Conservation (phyloP, 2,888 invertebrate genomes). For the Atrina japonica region DNA sequence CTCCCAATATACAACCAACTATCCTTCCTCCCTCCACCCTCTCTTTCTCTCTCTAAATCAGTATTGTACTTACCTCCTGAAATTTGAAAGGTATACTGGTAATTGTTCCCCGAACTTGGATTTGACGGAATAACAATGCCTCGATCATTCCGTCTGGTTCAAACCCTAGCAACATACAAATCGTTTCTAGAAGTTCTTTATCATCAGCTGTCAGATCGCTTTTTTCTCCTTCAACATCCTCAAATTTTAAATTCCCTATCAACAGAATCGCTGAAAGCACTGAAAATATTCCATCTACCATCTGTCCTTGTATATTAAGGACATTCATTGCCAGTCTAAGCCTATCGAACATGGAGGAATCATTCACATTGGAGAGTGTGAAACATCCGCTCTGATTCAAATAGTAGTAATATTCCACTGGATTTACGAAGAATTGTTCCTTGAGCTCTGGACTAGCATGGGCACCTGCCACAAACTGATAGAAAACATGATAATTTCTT, state of each 20-base stretch:
- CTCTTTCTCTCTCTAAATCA: background rate
- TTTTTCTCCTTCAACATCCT: conserved; percentile 74
- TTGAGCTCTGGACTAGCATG: conserved; percentile 66
- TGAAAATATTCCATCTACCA: conserved; percentile 72
- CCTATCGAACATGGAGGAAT: conserved; percentile 71
- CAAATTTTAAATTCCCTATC: conserved; percentile 73
- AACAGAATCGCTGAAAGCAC: conserved; percentile 72
- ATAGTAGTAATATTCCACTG: conserved; percentile 68
- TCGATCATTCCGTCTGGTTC: conserved; percentile 64
- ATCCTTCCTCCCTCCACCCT: no score
- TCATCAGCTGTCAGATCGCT: conserved; percentile 67
- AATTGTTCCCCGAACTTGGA: conserved; percentile 73
- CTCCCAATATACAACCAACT: no score
- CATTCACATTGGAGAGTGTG: conserved; percentile 69
- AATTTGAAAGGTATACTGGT: conserved; percentile 75
- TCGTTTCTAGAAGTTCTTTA: conserved; percentile 60
- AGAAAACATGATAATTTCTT: conserved; percentile 98
- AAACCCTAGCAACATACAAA: conserved; percentile 71
- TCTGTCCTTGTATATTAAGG: conserved; percentile 67
- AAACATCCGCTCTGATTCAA: conserved; percentile 75
- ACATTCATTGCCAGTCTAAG: conserved; percentile 75
- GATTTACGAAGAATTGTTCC: conserved; percentile 63
- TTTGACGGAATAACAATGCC: conserved; percentile 68
- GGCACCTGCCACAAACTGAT: conserved; percentile 93
- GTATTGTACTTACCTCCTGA: conserved; percentile 70